Conservation (phyloP, 92 coral and sea anemone genomes). For the Palythoa grandis region DNA sequence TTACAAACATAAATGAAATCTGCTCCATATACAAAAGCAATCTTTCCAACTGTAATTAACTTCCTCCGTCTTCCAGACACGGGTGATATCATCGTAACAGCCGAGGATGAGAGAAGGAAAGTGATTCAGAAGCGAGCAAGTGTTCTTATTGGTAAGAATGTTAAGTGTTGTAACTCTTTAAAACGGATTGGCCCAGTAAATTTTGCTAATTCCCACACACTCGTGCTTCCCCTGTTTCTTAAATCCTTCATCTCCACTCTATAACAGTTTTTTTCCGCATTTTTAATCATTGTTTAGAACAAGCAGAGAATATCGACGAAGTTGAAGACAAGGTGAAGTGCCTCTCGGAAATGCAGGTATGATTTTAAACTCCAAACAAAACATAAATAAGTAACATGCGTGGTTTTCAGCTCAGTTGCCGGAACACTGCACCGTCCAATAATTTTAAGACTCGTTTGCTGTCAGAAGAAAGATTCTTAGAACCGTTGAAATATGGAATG, state of each 20-base stretch:
- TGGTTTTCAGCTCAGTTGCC: too few relatives aligned
- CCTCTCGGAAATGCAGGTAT: constrained; percentile 84
- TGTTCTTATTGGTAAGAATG: constrained; percentile 64
- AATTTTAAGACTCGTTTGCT: too few relatives aligned
- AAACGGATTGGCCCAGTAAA: too few relatives aligned
- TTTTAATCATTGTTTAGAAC: constrained; percentile 58
- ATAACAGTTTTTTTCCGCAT: background rate
- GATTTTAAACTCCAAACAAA: background rate
- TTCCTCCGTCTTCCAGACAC: constrained; percentile 43
- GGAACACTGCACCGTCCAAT: too few relatives aligned
- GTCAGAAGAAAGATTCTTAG: too few relatives aligned
- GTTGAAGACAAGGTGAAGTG: constrained; percentile 67
- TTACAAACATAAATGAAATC: background rate
- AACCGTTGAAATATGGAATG: too few relatives aligned
- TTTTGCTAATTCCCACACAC: too few relatives aligned
- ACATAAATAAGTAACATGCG: too few relatives aligned
- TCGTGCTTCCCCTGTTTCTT: too few relatives aligned
- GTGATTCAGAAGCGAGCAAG: constrained; percentile 67
- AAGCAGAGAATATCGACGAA: constrained; percentile 74
- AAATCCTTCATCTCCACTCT: too few relatives aligned
- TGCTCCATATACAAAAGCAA: background rate
- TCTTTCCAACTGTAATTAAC: background rate
- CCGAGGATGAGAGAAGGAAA: constrained; percentile 65
- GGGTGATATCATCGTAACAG: constrained; percentile 76
- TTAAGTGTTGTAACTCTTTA: background rate